A percentile compares a stretch with the other conserved stretches of the same genome.
These are phyloP conservation scores for Urosaurus nigricauda DNA, from an alignment of 2,797 vertebrate species.

Conservation along the genomic window DNA sequence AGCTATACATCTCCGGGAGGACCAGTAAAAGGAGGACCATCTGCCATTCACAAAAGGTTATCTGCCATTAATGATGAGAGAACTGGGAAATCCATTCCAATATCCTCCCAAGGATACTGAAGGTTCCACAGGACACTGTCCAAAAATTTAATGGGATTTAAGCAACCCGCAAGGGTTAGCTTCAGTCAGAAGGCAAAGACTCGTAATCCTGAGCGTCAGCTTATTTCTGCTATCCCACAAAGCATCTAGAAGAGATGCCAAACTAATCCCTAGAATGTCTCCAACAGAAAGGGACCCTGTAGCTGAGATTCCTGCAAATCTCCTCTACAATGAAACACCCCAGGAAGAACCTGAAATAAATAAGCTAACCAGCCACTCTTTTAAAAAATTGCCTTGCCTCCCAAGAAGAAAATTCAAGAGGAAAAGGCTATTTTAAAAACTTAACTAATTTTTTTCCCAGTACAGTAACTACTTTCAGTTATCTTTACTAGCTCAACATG, in stretches of 20 bases:
- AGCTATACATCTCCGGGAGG: background rate
- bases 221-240: constrained; percentile 26
- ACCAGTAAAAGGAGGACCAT: background rate
- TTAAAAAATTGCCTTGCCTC: constrained; percentile 25
- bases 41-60: background rate
- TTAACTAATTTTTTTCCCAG: background rate
- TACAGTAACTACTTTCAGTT: constrained; percentile 51
- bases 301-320: constrained; percentile 7
- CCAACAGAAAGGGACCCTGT: background rate
- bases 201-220: background rate
- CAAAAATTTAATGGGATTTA: background rate
- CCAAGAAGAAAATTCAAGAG: constrained; percentile 23
- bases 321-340: background rate
- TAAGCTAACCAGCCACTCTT: constrained; percentile 17
- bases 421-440: constrained; percentile 46
- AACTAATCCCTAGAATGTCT: background rate
- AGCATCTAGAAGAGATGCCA: constrained; percentile 28
- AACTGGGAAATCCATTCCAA: background rate
- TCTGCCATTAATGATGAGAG: background rate
- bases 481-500: constrained; percentile 38
- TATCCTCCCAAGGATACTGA: background rate
- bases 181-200: background rate
- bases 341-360: constrained; percentile 12
- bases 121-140: background rate
- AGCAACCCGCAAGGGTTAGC: background rate